phyloP scores from a whole-genome alignment of 2,888 invertebrate genomes.

The Girardia tigrina region DNA sequence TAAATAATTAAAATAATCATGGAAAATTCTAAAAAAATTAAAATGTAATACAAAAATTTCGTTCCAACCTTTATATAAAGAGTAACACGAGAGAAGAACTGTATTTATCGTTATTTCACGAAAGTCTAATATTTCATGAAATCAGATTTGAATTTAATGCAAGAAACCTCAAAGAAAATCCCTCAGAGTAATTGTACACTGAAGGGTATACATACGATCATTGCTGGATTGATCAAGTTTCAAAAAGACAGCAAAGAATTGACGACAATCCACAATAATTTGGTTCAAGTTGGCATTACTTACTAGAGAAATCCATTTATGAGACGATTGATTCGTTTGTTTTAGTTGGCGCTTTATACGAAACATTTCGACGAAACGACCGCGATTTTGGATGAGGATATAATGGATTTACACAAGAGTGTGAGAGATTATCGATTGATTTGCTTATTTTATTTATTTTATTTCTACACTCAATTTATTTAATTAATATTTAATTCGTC shows the following conservation, averaged over 20 bases:
- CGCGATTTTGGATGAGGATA: not conserved
- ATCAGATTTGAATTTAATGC: not conserved
- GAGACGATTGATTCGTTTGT: not conserved
- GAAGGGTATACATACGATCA: not conserved
- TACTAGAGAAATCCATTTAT: not conserved
- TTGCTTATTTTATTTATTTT: too few relatives aligned
- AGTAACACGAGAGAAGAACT: too few relatives aligned
- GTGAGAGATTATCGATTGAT: too few relatives aligned
- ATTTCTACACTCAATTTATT: too few relatives aligned
- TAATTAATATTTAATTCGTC: too few relatives aligned
- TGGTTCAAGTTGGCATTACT: not conserved
- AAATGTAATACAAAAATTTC: too few relatives aligned
- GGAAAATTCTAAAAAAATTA: too few relatives aligned
- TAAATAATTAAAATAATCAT: too few relatives aligned
- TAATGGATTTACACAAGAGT: conserved; percentile 10
- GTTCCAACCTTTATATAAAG: too few relatives aligned
- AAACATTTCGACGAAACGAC: conserved; percentile 2
- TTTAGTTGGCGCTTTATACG: conserved; percentile 7
- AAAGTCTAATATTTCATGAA: too few relatives aligned
- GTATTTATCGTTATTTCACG: too few relatives aligned
- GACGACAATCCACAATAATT: not conserved
- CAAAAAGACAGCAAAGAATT: conserved; percentile 8
- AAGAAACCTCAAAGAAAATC: not conserved
- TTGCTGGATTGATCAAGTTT: not conserved
- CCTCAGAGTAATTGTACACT: not conserved